Evolutionary conservation across 1,140 invertebrate genomes (phyloP).

Genomic region (Sitobion miscanthi): DNA sequence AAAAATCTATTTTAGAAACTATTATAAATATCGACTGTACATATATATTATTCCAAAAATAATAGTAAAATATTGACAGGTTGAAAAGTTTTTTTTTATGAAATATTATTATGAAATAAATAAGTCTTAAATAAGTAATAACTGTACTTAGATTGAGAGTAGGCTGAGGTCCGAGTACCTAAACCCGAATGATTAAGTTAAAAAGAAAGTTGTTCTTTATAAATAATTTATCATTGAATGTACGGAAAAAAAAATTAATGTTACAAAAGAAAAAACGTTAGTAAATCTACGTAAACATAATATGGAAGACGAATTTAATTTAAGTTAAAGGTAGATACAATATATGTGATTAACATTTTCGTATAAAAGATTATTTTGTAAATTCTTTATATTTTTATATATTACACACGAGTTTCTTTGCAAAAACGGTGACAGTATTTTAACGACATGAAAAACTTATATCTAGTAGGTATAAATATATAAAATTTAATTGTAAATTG

Average conservation of each 20-base stretch:
- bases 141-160: neutral
- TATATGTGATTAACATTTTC: neutral
- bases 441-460: neutral
- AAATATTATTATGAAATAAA: neutral
- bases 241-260: neutral
- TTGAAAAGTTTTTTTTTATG: neutral
- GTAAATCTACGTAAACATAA: neutral
- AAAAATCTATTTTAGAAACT: neutral
- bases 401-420: neutral
- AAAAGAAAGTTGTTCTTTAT: neutral
- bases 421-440: neutral
- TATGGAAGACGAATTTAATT: neutral
- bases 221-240: neutral
- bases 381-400: neutral
- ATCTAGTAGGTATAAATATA: neutral
- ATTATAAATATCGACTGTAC: neutral
- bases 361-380: neutral
- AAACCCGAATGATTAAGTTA: neutral
- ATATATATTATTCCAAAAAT: neutral
- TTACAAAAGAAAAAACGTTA: neutral
- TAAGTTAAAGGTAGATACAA: neutral
- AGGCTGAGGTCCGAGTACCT: no score
- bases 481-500: neutral
- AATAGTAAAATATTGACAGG: neutral
- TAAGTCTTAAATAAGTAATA: neutral